A percentile compares a stretch with the other conserved stretches of the same genome.
These are phyloP conservation scores for Tenthredo mesomela DNA, from an alignment of 2,888 invertebrate species.

Conservation along the genomic window DNA sequence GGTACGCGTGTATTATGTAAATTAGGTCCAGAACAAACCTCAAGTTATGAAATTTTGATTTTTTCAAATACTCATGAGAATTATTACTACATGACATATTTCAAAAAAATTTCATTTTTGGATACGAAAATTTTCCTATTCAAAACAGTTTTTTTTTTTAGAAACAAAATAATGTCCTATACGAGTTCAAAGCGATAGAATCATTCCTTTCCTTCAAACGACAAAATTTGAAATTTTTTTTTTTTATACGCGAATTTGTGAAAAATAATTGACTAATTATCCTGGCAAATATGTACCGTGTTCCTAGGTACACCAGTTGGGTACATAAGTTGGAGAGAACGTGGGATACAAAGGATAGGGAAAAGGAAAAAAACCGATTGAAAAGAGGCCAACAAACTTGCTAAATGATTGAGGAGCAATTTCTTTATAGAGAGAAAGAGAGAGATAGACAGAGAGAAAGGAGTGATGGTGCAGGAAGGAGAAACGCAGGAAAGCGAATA, in stretches of 20 bases:
- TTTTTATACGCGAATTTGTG: neutral
- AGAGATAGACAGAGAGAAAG: too few species aligned
- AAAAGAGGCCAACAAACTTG: constrained; percentile 9
- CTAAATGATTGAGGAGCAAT: constrained; percentile 39
- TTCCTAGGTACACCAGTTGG: neutral
- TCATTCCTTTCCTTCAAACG: too few species aligned
- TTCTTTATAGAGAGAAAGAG: neutral
- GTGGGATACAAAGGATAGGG: neutral
- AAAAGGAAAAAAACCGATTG: neutral
- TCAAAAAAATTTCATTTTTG: too few species aligned
- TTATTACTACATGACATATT: neutral
- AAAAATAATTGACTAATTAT: neutral
- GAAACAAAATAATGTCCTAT: too few species aligned
- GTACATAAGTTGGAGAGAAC: neutral
- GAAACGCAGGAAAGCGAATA: neutral
- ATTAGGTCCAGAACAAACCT: neutral
- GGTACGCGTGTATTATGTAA: neutral
- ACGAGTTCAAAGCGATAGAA: too few species aligned
- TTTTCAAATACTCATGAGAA: neutral
- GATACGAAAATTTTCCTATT: too few species aligned
- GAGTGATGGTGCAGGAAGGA: neutral
- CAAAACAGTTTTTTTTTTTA: neutral
- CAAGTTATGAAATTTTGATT: neutral
- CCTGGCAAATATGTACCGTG: neutral
- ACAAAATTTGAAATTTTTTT: too few species aligned